A percentile compares a stretch with the other conserved stretches of the same genome.
These are phyloP conservation scores for Edolisoma coerulescens DNA, from an alignment of 2,113 vertebrate species.

Conservation along the genomic window DNA sequence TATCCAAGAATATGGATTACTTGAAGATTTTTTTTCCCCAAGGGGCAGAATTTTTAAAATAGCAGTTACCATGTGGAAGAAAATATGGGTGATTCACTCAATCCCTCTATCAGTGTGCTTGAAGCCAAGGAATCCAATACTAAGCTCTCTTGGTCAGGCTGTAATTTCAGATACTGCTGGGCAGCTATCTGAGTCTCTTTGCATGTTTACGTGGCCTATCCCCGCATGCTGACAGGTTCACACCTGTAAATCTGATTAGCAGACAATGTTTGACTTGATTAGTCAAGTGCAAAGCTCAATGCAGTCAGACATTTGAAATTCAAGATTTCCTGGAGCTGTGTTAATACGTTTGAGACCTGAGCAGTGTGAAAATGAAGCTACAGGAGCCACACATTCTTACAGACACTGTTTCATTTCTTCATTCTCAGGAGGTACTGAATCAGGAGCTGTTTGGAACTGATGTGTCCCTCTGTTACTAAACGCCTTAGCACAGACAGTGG, in stretches of 20 bases:
- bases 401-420: neutral
- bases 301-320: slow-evolving; percentile 10
- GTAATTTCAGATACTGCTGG: slow-evolving; percentile 29
- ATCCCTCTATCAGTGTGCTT: neutral
- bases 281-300: slow-evolving; percentile 30
- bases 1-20: neutral
- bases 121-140: neutral
- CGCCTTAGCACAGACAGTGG: neutral
- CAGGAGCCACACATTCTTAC: neutral
- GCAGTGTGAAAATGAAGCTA: neutral
- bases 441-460: neutral
- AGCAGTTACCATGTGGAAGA: neutral
- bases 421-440: neutral
- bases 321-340: slow-evolving; percentile 44
- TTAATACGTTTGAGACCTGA: slow-evolving; percentile 22
- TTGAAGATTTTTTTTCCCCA: neutral
- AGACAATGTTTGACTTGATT: slow-evolving; percentile 40
- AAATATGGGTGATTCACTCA: neutral
- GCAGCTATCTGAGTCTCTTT: slow-evolving; percentile 17
- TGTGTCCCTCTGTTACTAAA: neutral
- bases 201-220: slow-evolving; percentile 4
- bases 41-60: neutral
- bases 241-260: slow-evolving; percentile 39
- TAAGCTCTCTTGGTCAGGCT: neutral
- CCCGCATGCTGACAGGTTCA: neutral